Conservation (phyloP, 2,113 vertebrate genomes). For the Xenopus laevis region DNA sequence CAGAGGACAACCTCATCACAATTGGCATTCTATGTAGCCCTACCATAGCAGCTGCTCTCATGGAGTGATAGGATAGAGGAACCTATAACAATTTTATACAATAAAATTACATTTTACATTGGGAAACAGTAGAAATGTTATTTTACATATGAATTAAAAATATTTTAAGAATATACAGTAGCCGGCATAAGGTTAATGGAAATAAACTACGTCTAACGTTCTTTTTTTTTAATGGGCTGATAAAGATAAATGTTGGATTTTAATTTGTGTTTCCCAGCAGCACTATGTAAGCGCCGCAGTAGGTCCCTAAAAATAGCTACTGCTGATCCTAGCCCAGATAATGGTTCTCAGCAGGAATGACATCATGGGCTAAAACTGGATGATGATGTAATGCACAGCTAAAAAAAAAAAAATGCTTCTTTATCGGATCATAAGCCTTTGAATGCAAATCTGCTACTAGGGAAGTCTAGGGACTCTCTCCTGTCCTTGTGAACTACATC, state of each 20-base stretch:
- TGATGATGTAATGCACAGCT: conserved; percentile 75
- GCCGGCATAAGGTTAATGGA: conserved; percentile 60
- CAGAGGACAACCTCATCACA: too few species aligned
- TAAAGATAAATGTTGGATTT: conserved; percentile 72
- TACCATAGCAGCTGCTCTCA: too few species aligned
- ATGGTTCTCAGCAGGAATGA: conserved; percentile 77
- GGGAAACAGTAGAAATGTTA: too few species aligned
- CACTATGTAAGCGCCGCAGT: conserved; percentile 72
- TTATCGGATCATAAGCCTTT: conserved; percentile 49
- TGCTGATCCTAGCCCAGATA: conserved; percentile 72
- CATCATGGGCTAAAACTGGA: conserved; percentile 81
- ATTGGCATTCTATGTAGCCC: too few species aligned
- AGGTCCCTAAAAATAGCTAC: conserved; percentile 68
- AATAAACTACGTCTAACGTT: conserved; percentile 43
- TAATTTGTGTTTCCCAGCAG: conserved; percentile 72
- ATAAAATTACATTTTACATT: too few species aligned
- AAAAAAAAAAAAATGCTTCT: conserved; percentile 59
- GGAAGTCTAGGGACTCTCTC: conserved; percentile 49
- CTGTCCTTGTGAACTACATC: too few species aligned
- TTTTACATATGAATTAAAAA: not conserved
- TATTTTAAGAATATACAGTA: not conserved
- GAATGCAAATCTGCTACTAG: conserved; percentile 49
- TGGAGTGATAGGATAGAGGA: too few species aligned
- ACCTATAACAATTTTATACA: too few species aligned
- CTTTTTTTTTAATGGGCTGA: conserved; percentile 60